A percentile compares a stretch with the other conserved stretches of the same genome.
These are phyloP conservation scores for Lathronympha strigana DNA, from an alignment of 2,888 invertebrate species.

Conservation along the genomic window DNA sequence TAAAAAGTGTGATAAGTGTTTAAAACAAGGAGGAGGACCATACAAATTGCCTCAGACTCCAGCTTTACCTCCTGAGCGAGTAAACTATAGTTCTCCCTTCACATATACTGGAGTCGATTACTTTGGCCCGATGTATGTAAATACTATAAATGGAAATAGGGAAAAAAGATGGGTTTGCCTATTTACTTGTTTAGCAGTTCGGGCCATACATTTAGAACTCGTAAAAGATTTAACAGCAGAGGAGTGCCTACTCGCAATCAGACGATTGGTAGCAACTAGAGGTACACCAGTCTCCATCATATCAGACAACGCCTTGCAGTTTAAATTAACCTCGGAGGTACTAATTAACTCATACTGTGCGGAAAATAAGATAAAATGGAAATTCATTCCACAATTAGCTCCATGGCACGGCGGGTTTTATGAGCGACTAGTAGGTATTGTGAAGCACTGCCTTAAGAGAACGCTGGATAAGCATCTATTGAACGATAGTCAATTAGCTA, in stretches of 20 bases:
- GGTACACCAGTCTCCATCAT: conserved; percentile 29
- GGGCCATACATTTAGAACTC: conserved; percentile 41
- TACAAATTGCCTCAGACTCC: background rate
- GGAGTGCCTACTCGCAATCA: conserved; percentile 36
- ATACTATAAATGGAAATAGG: background rate
- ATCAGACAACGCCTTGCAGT: conserved; percentile 43
- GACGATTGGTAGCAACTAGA: conserved; percentile 30
- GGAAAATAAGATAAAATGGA: conserved; percentile 40
- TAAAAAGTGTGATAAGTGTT: background rate
- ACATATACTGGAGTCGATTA: background rate
- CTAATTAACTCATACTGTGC: conserved; percentile 33
- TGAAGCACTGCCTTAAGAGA: conserved; percentile 41
- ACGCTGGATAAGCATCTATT: conserved; percentile 41
- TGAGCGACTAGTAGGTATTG: conserved; percentile 40
- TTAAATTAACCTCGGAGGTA: conserved; percentile 41
- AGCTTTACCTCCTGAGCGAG: background rate
- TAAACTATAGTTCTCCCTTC: conserved; percentile 3
- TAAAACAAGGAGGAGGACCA: conserved; percentile 29
- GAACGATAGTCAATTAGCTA: conserved; percentile 33
- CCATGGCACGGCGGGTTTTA: conserved; percentile 44
- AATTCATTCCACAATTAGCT: conserved; percentile 42
- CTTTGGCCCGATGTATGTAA: background rate
- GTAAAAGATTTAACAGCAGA: conserved; percentile 39
- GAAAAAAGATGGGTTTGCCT: conserved; percentile 11
- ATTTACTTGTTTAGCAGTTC: conserved; percentile 17